Evolutionary conservation across 2,888 invertebrate genomes (phyloP).

Genomic region (Cecidostiba fungosa): DNA sequence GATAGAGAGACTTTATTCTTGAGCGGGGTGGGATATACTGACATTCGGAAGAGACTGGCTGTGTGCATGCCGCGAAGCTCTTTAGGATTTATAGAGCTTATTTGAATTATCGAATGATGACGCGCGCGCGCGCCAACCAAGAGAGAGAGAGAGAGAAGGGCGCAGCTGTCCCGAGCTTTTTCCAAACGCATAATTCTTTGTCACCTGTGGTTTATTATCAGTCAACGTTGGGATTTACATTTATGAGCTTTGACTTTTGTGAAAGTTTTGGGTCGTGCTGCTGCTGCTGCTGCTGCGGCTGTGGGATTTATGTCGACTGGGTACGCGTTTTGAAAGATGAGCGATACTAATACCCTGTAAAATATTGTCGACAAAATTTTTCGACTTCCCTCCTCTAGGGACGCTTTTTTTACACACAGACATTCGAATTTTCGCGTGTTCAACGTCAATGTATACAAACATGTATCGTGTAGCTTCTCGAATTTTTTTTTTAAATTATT

Average conservation of each 20-base stretch:
- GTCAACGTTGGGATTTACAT: slow-evolving; percentile 18
- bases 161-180: not conserved
- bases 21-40: not conserved
- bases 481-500: not conserved
- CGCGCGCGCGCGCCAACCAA: not conserved
- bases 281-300: too few species aligned
- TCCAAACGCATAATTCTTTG: slow-evolving; percentile 22
- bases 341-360: not conserved
- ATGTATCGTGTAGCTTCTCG: not conserved
- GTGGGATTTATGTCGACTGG: not conserved
- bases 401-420: not conserved
- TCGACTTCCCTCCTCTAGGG: not conserved
- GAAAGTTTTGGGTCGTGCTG: not conserved
- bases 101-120: slow-evolving; percentile 50
- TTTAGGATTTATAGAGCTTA: slow-evolving; percentile 27
- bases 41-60: slow-evolving; percentile 20
- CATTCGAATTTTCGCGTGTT: not conserved
- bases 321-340: slow-evolving; percentile 1
- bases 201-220: slow-evolving; percentile 22
- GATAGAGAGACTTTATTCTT: slow-evolving; percentile 18
- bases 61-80: not conserved
- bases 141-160: too few species aligned
- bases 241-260: slow-evolving; percentile 14
- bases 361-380: slow-evolving; percentile 4
- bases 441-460: not conserved